These are phyloP conservation scores for Furcula furcula DNA, from an alignment of 2,888 invertebrate species.

Conservation along the genomic window DNA sequence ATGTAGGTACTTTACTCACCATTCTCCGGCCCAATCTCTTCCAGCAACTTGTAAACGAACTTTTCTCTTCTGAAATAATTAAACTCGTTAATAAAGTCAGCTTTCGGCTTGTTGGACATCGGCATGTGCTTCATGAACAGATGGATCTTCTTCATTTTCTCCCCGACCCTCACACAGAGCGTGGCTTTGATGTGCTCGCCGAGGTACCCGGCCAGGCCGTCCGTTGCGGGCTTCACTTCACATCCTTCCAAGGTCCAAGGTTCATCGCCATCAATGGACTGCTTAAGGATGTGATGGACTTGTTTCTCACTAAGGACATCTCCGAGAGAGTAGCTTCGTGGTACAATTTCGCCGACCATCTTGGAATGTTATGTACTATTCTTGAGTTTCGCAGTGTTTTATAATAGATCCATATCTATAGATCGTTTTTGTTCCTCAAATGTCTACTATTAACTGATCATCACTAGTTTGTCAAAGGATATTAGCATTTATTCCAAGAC, in stretches of 20 bases:
- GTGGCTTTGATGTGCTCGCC: constrained; percentile 55
- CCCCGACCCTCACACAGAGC: constrained; percentile 34
- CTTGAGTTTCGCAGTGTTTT: background rate
- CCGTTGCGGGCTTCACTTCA: constrained; percentile 40
- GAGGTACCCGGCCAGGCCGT: constrained; percentile 58
- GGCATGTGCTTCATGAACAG: constrained; percentile 63
- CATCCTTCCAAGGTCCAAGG: constrained; percentile 28
- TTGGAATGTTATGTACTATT: constrained; percentile 7
- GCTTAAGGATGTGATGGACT: constrained; percentile 35
- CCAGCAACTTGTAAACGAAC: constrained; percentile 50
- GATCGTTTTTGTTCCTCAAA: too few species aligned
- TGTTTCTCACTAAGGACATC: constrained; percentile 45
- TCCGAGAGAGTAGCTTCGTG: constrained; percentile 19
- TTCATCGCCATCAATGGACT: constrained; percentile 18
- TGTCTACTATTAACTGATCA: too few species aligned
- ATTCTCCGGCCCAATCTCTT: constrained; percentile 36
- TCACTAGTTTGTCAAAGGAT: background rate
- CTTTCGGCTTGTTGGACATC: constrained; percentile 49
- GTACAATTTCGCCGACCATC: constrained; percentile 26
- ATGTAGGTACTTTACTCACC: constrained; percentile 30
- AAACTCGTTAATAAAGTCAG: constrained; percentile 46
- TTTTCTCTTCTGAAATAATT: constrained; percentile 54
- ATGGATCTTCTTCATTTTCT: constrained; percentile 26
- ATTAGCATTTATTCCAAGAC: background rate
- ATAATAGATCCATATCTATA: background rate